Percentiles rank a stretch among this genome's conserved stretches.
Evolutionary conservation across 2,113 vertebrate species (phyloP).

Genomic region (Osmerus eperlanus): DNA sequence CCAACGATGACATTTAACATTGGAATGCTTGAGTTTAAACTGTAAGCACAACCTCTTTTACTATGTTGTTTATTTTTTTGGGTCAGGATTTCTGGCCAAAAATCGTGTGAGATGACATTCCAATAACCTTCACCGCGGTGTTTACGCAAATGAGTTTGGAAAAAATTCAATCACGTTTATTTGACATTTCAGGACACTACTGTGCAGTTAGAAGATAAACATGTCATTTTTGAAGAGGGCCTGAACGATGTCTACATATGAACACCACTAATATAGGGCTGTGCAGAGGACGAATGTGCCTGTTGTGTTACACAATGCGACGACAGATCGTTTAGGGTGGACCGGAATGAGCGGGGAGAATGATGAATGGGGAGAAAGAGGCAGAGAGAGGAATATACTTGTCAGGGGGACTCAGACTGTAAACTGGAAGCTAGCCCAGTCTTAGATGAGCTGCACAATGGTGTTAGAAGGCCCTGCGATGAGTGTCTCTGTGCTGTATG

Average conservation of each 20-base stretch:
- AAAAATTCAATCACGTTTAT: not conserved
- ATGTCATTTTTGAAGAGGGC: not conserved
- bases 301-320: not conserved
- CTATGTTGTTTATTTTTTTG: not conserved
- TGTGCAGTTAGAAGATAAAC: not conserved
- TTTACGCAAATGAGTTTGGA: not conserved
- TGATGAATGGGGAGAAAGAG: not conserved
- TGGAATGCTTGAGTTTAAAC: not conserved
- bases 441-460: constrained; percentile 5
- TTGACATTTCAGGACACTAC: not conserved
- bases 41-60: not conserved
- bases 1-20: not conserved
- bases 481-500: not conserved
- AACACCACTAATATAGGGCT: not conserved
- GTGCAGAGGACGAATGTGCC: not conserved
- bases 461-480: not conserved
- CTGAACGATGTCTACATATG: not conserved
- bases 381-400: not conserved
- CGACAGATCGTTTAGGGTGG: not conserved
- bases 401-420: not conserved
- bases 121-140: too few species aligned
- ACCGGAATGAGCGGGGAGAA: not conserved
- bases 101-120: not conserved
- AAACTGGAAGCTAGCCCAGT: not conserved
- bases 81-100: not conserved